A percentile compares a stretch with the other conserved stretches of the same genome.
phyloP scores from a whole-genome alignment of 2,797 vertebrate species.

The Phrynocephalus vlangalii region DNA sequence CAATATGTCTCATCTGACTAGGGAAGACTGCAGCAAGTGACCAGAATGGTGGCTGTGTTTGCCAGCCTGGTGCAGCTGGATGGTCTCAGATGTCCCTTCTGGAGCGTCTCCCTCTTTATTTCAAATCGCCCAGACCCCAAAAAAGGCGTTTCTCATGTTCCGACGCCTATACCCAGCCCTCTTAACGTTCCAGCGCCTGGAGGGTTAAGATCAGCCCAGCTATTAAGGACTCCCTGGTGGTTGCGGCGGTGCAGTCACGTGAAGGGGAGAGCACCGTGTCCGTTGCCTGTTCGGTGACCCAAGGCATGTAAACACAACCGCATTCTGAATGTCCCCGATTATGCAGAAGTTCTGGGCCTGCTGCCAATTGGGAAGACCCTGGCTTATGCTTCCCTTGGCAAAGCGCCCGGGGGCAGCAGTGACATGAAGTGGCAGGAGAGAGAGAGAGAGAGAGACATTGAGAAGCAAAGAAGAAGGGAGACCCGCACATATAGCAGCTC shows the following conservation, averaged over 20 bases:
- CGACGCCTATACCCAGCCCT: neutral
- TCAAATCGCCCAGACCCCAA: too few relatives aligned
- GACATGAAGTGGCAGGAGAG: slow-evolving; percentile 57
- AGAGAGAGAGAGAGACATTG: too few relatives aligned
- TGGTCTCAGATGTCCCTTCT: too few relatives aligned
- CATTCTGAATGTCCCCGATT: slow-evolving; percentile 71
- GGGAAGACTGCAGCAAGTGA: too few relatives aligned
- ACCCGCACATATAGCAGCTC: neutral
- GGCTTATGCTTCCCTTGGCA: slow-evolving; percentile 79
- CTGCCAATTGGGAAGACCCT: slow-evolving; percentile 83
- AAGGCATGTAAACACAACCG: slow-evolving; percentile 83
- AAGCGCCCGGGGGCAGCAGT: slow-evolving; percentile 75
- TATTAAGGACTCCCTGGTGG: slow-evolving; percentile 15
- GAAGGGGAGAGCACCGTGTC: slow-evolving; percentile 51
- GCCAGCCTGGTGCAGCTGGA: too few relatives aligned
- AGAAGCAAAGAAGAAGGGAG: neutral
- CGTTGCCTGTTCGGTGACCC: slow-evolving; percentile 83
- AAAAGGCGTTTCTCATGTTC: too few relatives aligned
- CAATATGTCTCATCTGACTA: too few relatives aligned
- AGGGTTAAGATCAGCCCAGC: neutral
- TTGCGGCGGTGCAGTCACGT: slow-evolving; percentile 37
- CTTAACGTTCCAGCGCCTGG: neutral
- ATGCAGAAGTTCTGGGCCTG: slow-evolving; percentile 72
- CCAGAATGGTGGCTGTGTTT: too few relatives aligned
- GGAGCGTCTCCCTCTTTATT: too few relatives aligned